Base-by-base conservation (phyloP, 2,888 invertebrate species). In the Cantharis rustica region DNA sequence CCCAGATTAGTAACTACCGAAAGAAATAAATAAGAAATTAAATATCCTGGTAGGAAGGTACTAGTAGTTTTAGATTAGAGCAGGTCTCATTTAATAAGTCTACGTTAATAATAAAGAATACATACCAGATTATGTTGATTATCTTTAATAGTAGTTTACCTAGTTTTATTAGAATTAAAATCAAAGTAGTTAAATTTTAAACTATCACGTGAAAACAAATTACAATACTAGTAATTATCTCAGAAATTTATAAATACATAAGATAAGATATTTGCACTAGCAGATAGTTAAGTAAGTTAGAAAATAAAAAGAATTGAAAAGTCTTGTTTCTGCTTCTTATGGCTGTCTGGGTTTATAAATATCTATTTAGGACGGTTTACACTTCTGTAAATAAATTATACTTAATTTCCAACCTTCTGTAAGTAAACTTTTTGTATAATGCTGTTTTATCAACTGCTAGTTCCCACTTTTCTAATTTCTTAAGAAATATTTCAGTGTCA, bases 361-460 rank as follows among this genome's bases (percentile, higher is more conserved):
- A 80, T 81, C 80, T 77, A 81, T 81, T 81, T 81, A 73, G 77
- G 20, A 63, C 26, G 68, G 71, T 75, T 78, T 78, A 75, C 73
- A 69, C 71, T 70, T 31, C 16, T 78, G 78, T 80, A 80, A 80
- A 80, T 80, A 80, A 80, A 80, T 77, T 77, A 73, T 78, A 75
- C 66, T 73, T 79, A 73, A 79, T 77, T 79, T 79, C 73, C 61
- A 73, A 61, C 72, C 71, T 74, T 66, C 71, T n/a, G 26, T 26
- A 69, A 73, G 27, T 64, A 61, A 73, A 76, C 69, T 72, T 70
- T n/a, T 47, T 63, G 68, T 63, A 70, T 47, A 61, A 27, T 69
- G 47, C 23, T 76, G 73, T 76, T 76, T 76, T 73, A 76, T 73
- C 76, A 73, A 73, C 73, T 73, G 76, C 11, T 76, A 66, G 69